phyloP scores from a whole-genome alignment of 2,113 vertebrate species.

The Ranitomeya variabilis region DNA sequence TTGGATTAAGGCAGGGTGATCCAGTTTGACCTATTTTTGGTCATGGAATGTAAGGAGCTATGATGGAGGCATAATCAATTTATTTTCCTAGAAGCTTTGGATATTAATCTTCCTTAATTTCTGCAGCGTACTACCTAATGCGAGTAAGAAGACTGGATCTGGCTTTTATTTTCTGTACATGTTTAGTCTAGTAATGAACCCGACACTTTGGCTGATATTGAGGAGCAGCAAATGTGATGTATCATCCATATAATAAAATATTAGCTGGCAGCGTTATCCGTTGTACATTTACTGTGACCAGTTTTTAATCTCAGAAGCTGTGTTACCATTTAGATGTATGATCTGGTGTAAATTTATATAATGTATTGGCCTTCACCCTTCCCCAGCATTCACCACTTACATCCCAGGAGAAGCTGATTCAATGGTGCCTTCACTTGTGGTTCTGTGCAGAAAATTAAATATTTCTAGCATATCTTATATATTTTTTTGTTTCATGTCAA shows the following conservation, averaged over 20 bases:
- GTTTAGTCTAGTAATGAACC: slow-evolving; percentile 47
- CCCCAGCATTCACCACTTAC: slow-evolving; percentile 37
- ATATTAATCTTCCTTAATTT: slow-evolving; percentile 18
- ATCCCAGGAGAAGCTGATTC: slow-evolving; percentile 35
- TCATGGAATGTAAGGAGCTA: not conserved
- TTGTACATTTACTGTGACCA: slow-evolving; percentile 8
- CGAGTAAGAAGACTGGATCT: not conserved
- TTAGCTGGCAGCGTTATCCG: not conserved
- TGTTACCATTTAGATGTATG: slow-evolving; percentile 32
- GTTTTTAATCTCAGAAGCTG: slow-evolving; percentile 19
- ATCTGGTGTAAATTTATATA: slow-evolving; percentile 20
- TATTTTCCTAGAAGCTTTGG: slow-evolving; percentile 12
- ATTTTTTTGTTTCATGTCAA: slow-evolving; percentile 16
- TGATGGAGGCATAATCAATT: not conserved
- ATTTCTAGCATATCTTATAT: slow-evolving; percentile 1
- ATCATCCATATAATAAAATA: slow-evolving; percentile 22
- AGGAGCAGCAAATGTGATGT: slow-evolving; percentile 16
- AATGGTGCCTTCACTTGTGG: slow-evolving; percentile 29
- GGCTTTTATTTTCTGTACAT: slow-evolving; percentile 30
- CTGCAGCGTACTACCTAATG: not conserved
- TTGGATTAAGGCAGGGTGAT: not conserved
- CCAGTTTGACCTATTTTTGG: slow-evolving; percentile 20
- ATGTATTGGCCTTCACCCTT: slow-evolving; percentile 38
- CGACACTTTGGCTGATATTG: slow-evolving; percentile 41
- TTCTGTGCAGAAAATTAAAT: slow-evolving; percentile 12